Evolutionary conservation across 2,797 vertebrate genomes (phyloP), one percentile per base, ranked within the genome.

Genomic region (Acanthis flammea): DNA sequence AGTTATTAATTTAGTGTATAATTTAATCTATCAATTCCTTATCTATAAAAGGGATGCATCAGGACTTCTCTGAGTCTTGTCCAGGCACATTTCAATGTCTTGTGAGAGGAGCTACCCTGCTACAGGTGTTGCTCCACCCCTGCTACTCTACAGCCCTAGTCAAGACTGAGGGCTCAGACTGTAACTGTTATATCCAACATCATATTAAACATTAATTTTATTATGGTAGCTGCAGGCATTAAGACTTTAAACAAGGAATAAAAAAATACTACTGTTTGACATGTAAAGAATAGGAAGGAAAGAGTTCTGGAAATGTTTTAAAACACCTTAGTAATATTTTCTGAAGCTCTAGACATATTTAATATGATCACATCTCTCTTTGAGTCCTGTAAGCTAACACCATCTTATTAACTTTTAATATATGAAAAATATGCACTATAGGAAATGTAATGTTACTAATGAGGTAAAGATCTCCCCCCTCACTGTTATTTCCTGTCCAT

Each of bases 331-430:
- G 33, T 42, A 93, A 42, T 66, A 75, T 57, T 83, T 91, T 91
- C 78, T 17, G 31, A 85, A 77, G 28, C 62, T 91, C 68, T 80
- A 65, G 78, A 91, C 57, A 44, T 39, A 74, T 27, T 71, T 71
- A 47, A 54, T 65, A 72, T 35, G 68, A 83, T 85, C 93, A 68
- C 17, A 10, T 88, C 47, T 65, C 81, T 87, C 82, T 71, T 68
- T 51, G 88, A 88, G 51, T 74, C 78, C 76, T 53, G 68, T 75
- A 95, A 93, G 78, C 75, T 63, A 90, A 95, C 55, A 60, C 47
- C 39, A 16, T 55, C 94, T 94, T 96, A 95, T 96, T 96, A 96
- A 96, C 92, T 95, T 96, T 96, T 95, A 96, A 96, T 96, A 93
- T 87, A 90, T 72, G 85, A 96, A 94, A 91, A 96, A 93, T 88